A percentile compares a stretch with the other conserved stretches of the same genome.
These are phyloP conservation scores for Scaptomyza parva DNA, from an alignment of 2,888 invertebrate species.

Conservation along the genomic window DNA sequence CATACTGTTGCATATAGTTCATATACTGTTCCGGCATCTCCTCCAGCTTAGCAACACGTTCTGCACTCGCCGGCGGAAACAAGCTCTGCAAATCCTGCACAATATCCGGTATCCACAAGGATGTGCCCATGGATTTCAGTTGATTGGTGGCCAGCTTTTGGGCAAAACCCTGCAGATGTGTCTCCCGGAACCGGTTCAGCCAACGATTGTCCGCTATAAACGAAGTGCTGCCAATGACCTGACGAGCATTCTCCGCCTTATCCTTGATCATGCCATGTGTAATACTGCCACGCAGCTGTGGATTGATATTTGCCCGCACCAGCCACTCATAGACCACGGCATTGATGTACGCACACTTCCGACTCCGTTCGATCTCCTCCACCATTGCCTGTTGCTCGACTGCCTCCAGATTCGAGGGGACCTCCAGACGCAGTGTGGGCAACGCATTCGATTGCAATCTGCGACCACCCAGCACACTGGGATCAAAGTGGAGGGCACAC, in stretches of 20 bases:
- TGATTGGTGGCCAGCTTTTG: slow-evolving; percentile 81
- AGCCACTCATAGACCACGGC: slow-evolving; percentile 83
- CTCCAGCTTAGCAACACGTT: slow-evolving; percentile 79
- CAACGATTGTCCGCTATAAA: slow-evolving; percentile 83
- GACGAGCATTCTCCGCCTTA: slow-evolving; percentile 80
- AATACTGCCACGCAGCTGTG: slow-evolving; percentile 81
- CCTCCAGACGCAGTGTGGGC: slow-evolving; percentile 79
- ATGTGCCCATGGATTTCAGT: slow-evolving; percentile 79
- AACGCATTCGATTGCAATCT: slow-evolving; percentile 79
- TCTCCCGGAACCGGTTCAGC: slow-evolving; percentile 82
- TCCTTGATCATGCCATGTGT: slow-evolving; percentile 83
- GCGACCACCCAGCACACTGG: slow-evolving; percentile 80
- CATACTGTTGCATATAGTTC: slow-evolving; percentile 82
- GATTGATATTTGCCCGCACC: slow-evolving; percentile 81
- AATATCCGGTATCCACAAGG: slow-evolving; percentile 81
- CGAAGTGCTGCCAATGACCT: slow-evolving; percentile 77
- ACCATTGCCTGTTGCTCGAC: slow-evolving; percentile 81
- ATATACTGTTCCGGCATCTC: slow-evolving; percentile 82
- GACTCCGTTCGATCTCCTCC: slow-evolving; percentile 81
- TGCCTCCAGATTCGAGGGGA: slow-evolving; percentile 79
- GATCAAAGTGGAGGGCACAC: slow-evolving; percentile 82
- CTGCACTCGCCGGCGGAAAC: slow-evolving; percentile 81
- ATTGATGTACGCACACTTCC: slow-evolving; percentile 82
- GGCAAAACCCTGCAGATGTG: slow-evolving; percentile 80
- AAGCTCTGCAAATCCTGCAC: slow-evolving; percentile 81